phyloP scores from a whole-genome alignment of 2,888 invertebrate genomes.

The Endomychus coccineus region DNA sequence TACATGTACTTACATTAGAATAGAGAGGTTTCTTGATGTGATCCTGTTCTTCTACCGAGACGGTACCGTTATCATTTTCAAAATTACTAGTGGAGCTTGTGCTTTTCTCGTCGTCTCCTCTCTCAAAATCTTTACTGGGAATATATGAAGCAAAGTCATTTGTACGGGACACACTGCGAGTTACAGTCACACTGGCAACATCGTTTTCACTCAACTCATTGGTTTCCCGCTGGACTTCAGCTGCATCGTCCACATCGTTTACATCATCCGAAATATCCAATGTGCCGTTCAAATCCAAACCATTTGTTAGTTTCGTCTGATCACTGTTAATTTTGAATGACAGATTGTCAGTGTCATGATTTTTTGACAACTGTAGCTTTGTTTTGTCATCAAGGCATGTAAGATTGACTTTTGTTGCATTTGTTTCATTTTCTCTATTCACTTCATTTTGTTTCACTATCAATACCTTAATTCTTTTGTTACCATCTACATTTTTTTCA shows the following conservation, averaged over 20 bases:
- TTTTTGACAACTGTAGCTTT: conserved; percentile 21
- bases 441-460: no score
- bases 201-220: conserved; percentile 6
- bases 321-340: conserved; percentile 23
- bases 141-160: conserved; percentile 58
- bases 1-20: conserved; percentile 8
- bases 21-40: conserved; percentile 7
- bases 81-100: background rate
- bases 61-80: conserved; percentile 1
- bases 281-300: conserved; percentile 13
- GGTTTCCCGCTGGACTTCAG: conserved; percentile 5
- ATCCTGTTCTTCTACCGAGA: no score
- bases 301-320: conserved; percentile 9
- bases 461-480: no score
- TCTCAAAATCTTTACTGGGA: conserved; percentile 43
- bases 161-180: conserved; percentile 30
- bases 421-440: no score
- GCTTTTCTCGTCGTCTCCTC: conserved; percentile 38
- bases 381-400: conserved; percentile 15
- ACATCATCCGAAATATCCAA: conserved; percentile 23
- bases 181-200: conserved; percentile 8
- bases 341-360: conserved; percentile 24
- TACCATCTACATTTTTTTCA: no score
- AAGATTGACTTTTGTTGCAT: no score
- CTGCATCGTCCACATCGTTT: conserved; percentile 14